Evolutionary conservation across 1,140 invertebrate species (phyloP).

Genomic region (Oncopodura yosiiana): DNA sequence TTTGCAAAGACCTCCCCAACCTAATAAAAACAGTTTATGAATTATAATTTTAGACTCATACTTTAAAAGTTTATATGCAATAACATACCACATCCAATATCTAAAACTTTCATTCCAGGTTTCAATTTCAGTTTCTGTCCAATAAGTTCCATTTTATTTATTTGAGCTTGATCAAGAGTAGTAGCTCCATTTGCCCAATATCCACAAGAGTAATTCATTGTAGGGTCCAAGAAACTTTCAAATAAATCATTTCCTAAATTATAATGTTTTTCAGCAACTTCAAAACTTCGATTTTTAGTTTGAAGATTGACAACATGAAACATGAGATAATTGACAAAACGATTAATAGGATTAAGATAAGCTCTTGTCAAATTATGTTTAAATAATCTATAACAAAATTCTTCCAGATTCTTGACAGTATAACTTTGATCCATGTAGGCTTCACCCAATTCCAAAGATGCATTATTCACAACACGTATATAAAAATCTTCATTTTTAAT

Average conservation of each 20-base stretch:
- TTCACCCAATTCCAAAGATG: conserved; percentile 27
- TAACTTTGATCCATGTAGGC: conserved; percentile 28
- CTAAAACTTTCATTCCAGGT: conserved; percentile 12
- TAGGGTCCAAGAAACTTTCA: conserved; percentile 15
- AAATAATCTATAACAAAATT: conserved; percentile 21
- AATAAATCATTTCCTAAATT: conserved; percentile 26
- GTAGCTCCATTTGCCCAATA: conserved; percentile 9
- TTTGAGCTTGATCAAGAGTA: background rate
- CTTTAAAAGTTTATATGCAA: background rate
- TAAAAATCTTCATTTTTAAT: conserved; percentile 29
- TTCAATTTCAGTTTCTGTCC: conserved; percentile 4
- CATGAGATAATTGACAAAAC: conserved; percentile 19
- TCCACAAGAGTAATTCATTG: conserved; percentile 19
- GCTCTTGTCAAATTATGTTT: conserved; percentile 4
- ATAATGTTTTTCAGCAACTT: conserved; percentile 33
- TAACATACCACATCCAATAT: conserved; percentile 15
- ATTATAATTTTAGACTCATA: background rate
- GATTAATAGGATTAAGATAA: conserved; percentile 22
- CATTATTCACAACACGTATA: conserved; percentile 12
- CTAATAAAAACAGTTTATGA: background rate
- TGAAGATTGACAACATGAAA: conserved; percentile 28
- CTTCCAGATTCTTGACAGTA: conserved; percentile 20
- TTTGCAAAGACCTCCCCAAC: background rate
- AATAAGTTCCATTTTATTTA: background rate
- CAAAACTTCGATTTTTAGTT: conserved; percentile 22